phyloP scores from a whole-genome alignment of 2,797 vertebrate species.

The Pseudotriccus pelzelni region DNA sequence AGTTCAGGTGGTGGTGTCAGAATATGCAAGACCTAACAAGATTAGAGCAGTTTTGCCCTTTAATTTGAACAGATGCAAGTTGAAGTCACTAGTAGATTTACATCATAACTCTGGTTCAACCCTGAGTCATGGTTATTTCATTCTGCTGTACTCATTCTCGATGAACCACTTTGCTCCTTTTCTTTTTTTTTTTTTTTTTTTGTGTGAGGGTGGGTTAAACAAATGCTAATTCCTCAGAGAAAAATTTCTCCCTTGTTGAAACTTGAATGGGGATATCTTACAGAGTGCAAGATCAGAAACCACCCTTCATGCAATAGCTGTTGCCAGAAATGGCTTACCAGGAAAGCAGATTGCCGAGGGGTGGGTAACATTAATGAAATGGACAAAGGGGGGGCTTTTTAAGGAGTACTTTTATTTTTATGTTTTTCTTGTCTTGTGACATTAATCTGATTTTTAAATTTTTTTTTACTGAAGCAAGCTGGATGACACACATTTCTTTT shows the following conservation, averaged over 20 bases:
- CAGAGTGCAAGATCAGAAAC: conserved; percentile 14
- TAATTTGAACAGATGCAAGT: conserved; percentile 44
- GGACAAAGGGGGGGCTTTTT: background rate
- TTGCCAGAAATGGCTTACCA: background rate
- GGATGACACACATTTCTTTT: background rate
- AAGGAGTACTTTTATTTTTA: background rate
- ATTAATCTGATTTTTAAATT: background rate
- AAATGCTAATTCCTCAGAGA: conserved; percentile 12
- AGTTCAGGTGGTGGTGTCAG: conserved; percentile 42
- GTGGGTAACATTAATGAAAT: background rate
- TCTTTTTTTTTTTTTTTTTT: background rate
- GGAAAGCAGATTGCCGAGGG: background rate
- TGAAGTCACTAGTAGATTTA: conserved; percentile 20
- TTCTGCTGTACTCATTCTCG: background rate
- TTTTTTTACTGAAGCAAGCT: background rate
- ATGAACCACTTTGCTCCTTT: background rate
- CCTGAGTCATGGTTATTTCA: conserved; percentile 47
- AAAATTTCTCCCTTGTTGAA: conserved; percentile 32
- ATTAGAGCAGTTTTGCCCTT: conserved; percentile 35
- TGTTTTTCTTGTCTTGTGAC: background rate
- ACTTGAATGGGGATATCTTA: conserved; percentile 43
- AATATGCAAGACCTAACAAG: conserved; percentile 54
- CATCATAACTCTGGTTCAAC: conserved; percentile 20
- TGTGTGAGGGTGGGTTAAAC: conserved; percentile 7
- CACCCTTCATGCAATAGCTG: background rate